phyloP scores from a whole-genome alignment of 2,797 vertebrate species.

The Psittacula echo region DNA sequence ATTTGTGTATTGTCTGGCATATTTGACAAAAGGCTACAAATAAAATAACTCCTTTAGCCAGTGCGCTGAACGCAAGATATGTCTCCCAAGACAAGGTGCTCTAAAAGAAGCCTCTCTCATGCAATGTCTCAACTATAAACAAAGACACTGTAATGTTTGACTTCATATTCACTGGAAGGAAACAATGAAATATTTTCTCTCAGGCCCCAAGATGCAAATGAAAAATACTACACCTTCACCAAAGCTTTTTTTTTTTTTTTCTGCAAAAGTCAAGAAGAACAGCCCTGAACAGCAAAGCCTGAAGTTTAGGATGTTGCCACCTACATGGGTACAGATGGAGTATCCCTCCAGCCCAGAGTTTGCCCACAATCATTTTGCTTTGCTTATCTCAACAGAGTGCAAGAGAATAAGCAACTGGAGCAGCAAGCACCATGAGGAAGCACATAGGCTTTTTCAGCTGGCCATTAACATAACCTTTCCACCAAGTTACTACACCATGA shows the following conservation, averaged over 20 bases:
- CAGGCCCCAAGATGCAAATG: accelerated
- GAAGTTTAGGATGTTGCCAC: not conserved
- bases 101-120: not conserved
- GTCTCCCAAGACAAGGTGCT: accelerated
- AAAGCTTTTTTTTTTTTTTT: not conserved
- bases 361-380: accelerated
- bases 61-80: not conserved
- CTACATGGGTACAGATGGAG: not conserved
- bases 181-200: not conserved
- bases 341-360: not conserved
- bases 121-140: not conserved
- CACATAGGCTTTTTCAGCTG: accelerated
- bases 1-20: not conserved
- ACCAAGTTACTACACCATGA: not conserved
- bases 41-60: not conserved
- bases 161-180: not conserved
- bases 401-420: not conserved
- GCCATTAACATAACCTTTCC: not conserved
- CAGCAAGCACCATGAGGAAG: not conserved
- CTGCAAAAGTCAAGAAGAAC: not conserved
- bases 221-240: not conserved
- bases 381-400: not conserved
- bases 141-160: not conserved
- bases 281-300: not conserved
- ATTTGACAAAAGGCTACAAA: not conserved